Base-by-base conservation (phyloP, 2,888 invertebrate species). In the Acronicta leporina region DNA sequence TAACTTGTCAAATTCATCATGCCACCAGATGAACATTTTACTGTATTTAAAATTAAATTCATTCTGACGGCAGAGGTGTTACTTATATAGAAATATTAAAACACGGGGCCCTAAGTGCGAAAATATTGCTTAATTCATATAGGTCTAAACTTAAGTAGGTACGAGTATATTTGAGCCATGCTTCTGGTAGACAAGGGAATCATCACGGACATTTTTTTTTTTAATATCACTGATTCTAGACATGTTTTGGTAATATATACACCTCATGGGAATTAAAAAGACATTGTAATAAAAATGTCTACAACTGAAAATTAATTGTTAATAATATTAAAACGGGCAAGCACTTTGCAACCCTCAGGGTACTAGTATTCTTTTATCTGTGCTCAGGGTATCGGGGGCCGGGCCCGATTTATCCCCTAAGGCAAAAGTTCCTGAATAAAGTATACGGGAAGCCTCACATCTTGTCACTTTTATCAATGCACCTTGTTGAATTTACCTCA, bases 1-100 rank as follows among this genome's bases (percentile, higher is more conserved):
- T 77, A 75, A 80, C 82, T 82, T 82, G 81, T 83, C 85, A 84
- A 83, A 85, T 78, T 68, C 71, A 75, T 76, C 76, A 65, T 73
- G 77, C 56, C 59, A 60, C 55, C 58, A 47, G 71, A 62, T 67
- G 49, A n/a, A 68, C 68, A 74, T 73, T 77, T 69, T 52, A 61
- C 61, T 56, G 51, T n/a, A n/a, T 46, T 62, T 53, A 56, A 64
- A 73, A 73, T 78, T 75, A 62, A 78, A 73, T 49, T 75, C 51
- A 53, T 64, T 63, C 55, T 63, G 53, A 56, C 25, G 27, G 52
- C 60, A 50, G 33, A 57, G 56, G 47, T 50, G 56, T 54, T 42
- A n/a, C n/a, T n/a, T n/a, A 54, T 54, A 63, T 63, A 55, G 60
- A 63, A 60, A 63, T 53, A 49, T 53, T 68, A 54, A 46, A 51